phyloP scores from a whole-genome alignment of 1,140 invertebrate species.

The Papilio machaon region DNA sequence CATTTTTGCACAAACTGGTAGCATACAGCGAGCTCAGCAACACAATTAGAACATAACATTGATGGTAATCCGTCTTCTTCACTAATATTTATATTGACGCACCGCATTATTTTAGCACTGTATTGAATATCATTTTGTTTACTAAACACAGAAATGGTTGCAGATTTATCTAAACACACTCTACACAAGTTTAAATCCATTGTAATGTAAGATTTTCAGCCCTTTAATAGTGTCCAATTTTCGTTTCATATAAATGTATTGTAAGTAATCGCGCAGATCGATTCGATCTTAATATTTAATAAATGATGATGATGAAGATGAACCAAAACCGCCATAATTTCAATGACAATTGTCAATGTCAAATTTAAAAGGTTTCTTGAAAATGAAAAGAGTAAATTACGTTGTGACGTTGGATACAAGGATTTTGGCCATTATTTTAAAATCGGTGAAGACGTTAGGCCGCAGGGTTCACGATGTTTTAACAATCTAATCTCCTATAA shows the following conservation, averaged over 20 bases:
- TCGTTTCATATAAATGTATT: background rate
- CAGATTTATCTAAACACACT: constrained; percentile 67
- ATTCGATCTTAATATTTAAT: background rate
- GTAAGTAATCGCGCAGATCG: background rate
- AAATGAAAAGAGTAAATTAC: too few species aligned
- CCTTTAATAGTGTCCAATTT: background rate
- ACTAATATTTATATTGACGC: constrained; percentile 59
- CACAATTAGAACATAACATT: constrained; percentile 63
- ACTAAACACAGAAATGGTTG: constrained; percentile 65
- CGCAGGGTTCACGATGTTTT: too few species aligned
- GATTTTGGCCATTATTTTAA: background rate
- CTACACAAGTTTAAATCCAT: constrained; percentile 69
- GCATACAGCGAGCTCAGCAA: constrained; percentile 55
- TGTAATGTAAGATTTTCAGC: background rate
- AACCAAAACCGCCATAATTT: background rate
- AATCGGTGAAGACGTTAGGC: too few species aligned
- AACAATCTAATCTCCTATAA: too few species aligned
- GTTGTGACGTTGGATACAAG: background rate
- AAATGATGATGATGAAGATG: background rate
- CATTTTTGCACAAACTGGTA: constrained; percentile 72
- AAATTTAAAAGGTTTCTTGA: background rate
- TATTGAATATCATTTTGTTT: constrained; percentile 62
- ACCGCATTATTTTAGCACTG: constrained; percentile 64
- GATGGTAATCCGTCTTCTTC: constrained; percentile 70
- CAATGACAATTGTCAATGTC: background rate